A percentile compares a stretch with the other conserved stretches of the same genome.
Conservation (phyloP, 2,888 invertebrate genomes). For the Plebejus argus region DNA sequence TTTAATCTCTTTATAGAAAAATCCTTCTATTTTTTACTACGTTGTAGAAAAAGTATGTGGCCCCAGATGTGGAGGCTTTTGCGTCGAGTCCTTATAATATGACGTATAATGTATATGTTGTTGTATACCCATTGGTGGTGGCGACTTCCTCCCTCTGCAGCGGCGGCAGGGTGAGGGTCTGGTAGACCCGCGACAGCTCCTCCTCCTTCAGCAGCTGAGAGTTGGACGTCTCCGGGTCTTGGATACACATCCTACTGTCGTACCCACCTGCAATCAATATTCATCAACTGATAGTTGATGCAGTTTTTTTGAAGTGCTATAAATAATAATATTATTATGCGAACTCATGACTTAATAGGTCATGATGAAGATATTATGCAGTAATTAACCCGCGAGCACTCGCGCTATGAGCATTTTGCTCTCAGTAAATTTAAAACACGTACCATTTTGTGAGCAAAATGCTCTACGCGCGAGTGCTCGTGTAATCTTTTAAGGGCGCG, state of each 20-base stretch:
- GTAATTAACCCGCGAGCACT: no score
- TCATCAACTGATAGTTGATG: background rate
- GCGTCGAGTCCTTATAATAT: background rate
- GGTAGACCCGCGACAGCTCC: conserved; percentile 67
- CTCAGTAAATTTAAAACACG: no score
- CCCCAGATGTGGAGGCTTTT: background rate
- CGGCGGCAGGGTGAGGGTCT: conserved; percentile 60
- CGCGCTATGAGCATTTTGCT: no score
- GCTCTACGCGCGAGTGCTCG: no score
- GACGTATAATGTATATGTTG: background rate
- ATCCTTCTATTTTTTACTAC: no score
- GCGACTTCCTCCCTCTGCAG: conserved; percentile 58
- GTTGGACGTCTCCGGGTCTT: conserved; percentile 56
- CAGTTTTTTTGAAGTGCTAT: background rate
- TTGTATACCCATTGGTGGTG: conserved; percentile 49
- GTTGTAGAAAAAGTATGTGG: background rate
- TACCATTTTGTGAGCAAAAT: no score
- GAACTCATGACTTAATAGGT: background rate
- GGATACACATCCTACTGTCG: conserved; percentile 61
- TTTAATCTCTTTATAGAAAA: no score
- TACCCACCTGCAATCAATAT: conserved; percentile 54
- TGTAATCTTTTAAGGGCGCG: no score
- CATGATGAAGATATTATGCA: background rate
- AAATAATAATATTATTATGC: background rate
- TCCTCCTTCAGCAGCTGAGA: conserved; percentile 60